These are phyloP conservation scores for Bos javanicus DNA, from an alignment of 2,113 vertebrate genomes.

Conservation along the genomic window DNA sequence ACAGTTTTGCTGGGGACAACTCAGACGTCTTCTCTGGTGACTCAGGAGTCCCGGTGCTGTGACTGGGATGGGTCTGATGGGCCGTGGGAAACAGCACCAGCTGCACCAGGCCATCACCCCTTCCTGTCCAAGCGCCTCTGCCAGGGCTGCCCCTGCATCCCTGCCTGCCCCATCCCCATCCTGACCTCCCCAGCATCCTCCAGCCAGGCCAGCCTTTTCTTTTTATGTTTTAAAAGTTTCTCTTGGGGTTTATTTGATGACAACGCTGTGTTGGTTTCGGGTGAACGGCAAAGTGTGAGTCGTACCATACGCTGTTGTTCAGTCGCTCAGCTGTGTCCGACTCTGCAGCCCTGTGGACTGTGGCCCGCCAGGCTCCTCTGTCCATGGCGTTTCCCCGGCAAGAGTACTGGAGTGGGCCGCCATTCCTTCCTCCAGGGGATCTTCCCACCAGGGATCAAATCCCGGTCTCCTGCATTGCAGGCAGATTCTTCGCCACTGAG, in stretches of 20 bases:
- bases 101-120: rapidly evolving
- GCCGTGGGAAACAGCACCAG: background rate
- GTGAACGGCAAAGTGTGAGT: rapidly evolving
- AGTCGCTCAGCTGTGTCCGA: rapidly evolving
- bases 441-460: background rate
- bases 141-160: rapidly evolving
- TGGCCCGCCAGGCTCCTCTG: background rate
- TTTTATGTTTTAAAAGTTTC: background rate
- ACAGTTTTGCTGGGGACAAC: rapidly evolving
- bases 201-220: background rate
- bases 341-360: rapidly evolving
- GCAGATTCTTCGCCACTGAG: background rate
- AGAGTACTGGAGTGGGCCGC: background rate
- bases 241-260: background rate
- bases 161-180: rapidly evolving
- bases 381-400: background rate
- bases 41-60: background rate
- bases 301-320: rapidly evolving
- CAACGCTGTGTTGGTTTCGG: background rate
- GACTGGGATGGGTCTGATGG: background rate
- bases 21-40: background rate
- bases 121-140: background rate
- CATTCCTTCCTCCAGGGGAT: background rate
- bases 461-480: background rate
- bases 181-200: rapidly evolving